Percentiles rank a stretch among this genome's conserved stretches.
Evolutionary conservation across 2,797 vertebrate species (phyloP).

Genomic region (Xiphorhynchus erythropygius): DNA sequence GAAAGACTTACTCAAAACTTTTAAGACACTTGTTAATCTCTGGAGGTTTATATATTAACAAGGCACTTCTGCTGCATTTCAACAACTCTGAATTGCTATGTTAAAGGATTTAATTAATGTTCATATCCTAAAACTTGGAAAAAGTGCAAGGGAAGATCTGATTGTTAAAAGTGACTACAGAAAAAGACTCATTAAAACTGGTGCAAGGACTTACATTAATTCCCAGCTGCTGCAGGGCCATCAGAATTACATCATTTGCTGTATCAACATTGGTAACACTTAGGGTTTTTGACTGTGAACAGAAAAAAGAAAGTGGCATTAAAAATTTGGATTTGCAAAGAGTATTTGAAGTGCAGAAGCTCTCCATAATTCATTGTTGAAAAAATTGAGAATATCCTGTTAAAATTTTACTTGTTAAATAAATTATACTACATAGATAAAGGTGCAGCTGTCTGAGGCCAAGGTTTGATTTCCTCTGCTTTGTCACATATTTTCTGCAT

Average conservation of each 20-base stretch:
- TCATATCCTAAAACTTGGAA: background rate
- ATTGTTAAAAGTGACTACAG: background rate
- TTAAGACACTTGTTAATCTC: background rate
- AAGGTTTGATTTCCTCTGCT: background rate
- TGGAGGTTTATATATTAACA: background rate
- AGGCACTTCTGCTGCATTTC: background rate
- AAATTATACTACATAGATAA: background rate
- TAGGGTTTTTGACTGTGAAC: constrained; percentile 89
- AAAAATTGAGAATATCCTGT: background rate
- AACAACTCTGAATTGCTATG: background rate
- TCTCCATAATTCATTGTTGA: background rate
- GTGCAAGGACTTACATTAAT: constrained; percentile 83
- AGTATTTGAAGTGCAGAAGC: background rate
- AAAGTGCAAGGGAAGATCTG: background rate
- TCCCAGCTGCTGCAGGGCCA: constrained; percentile 89
- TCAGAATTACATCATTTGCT: constrained; percentile 86
- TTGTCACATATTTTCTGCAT: background rate
- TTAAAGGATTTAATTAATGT: background rate
- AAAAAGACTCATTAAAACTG: background rate
- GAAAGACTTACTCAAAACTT: background rate
- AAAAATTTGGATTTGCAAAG: constrained; percentile 8
- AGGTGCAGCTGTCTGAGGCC: background rate
- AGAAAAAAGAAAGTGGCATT: constrained; percentile 35
- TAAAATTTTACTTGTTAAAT: constrained; percentile 4
- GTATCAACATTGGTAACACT: constrained; percentile 87